phyloP scores from a whole-genome alignment of 1,140 invertebrate species.

The Mycetomoellerius zeteki region DNA sequence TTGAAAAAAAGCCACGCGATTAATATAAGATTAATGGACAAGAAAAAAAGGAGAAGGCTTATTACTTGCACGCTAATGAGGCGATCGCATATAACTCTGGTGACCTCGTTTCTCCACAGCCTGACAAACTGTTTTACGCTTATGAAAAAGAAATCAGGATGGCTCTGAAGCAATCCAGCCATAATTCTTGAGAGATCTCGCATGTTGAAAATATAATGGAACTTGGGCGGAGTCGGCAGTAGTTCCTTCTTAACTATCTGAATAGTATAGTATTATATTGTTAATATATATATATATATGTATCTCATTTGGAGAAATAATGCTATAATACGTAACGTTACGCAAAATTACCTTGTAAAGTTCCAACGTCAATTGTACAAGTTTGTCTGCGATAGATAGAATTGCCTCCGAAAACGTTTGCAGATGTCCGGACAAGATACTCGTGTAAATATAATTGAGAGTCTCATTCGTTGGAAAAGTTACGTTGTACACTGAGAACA shows the following conservation, averaged over 20 bases:
- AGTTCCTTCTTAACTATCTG: conserved; percentile 89
- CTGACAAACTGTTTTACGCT: conserved; percentile 91
- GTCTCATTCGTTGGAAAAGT: conserved; percentile 93
- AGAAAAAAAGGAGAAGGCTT: conserved; percentile 5
- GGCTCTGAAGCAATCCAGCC: conserved; percentile 92
- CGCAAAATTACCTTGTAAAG: conserved; percentile 91
- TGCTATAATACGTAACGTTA: neutral
- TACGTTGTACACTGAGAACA: conserved; percentile 95
- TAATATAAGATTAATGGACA: neutral
- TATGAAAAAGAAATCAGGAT: conserved; percentile 89
- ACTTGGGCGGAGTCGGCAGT: conserved; percentile 96
- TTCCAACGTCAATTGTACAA: conserved; percentile 93
- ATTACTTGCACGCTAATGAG: conserved; percentile 91
- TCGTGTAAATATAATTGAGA: conserved; percentile 93
- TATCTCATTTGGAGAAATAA: conserved; percentile 22
- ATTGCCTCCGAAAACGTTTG: conserved; percentile 90
- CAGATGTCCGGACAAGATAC: conserved; percentile 93
- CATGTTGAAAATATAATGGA: conserved; percentile 98
- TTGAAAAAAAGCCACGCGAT: no score
- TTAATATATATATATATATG: neutral
- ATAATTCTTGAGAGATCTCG: conserved; percentile 95
- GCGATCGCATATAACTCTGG: conserved; percentile 94
- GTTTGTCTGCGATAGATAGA: conserved; percentile 88
- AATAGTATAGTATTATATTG: neutral
- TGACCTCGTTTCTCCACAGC: conserved; percentile 96